Percentiles rank a stretch among this genome's conserved stretches.
Conservation (phyloP, 2,888 invertebrate genomes). For the Amphipyra berbera region DNA sequence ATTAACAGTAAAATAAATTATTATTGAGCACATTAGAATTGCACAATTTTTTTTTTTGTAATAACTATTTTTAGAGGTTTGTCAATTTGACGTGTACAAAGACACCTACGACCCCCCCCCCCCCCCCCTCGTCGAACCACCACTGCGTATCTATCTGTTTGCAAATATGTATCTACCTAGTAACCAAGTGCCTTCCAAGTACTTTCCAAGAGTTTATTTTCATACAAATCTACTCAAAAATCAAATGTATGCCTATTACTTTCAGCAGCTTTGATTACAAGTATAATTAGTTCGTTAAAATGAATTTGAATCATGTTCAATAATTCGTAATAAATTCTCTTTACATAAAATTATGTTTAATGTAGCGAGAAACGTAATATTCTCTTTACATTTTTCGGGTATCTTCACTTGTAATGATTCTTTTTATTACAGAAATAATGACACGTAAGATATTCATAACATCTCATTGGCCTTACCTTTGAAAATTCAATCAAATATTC, state of each 20-base stretch:
- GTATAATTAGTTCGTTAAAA: conserved; percentile 10
- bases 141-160: no score
- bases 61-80: no score
- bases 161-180: no score
- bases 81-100: no score
- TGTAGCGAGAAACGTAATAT: conserved; percentile 6
- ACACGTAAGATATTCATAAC: conserved; percentile 33
- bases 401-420: conserved; percentile 21
- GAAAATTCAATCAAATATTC: conserved; percentile 46
- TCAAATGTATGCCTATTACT: background rate
- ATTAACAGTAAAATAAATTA: no score
- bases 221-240: conserved; percentile 1
- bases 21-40: no score
- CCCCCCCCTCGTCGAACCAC: no score
- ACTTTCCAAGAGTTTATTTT: no score
- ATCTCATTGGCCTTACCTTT: conserved; percentile 33
- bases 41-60: no score
- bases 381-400: conserved; percentile 11
- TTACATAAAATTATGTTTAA: conserved; percentile 9
- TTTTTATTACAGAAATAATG: conserved; percentile 28
- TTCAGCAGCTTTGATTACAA: conserved; percentile 15
- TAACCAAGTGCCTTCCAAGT: no score
- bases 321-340: conserved; percentile 20
- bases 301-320: conserved; percentile 19
- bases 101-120: no score